Conservation (phyloP, 2,113 vertebrate genomes). For the Eptesicus fuscus region DNA sequence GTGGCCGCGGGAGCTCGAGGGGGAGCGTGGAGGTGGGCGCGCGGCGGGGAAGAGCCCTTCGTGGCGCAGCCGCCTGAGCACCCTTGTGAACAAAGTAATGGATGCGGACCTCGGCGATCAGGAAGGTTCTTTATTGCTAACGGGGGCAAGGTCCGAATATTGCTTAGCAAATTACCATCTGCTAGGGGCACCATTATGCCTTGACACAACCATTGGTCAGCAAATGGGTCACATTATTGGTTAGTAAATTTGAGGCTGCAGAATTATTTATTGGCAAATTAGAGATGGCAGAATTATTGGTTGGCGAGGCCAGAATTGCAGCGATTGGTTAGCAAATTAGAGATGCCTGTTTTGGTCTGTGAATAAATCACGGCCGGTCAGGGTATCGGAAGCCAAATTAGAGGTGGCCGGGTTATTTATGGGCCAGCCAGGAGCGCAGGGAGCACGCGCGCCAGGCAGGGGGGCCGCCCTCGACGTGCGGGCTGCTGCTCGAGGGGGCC, state of each 20-base stretch:
- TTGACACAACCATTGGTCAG: constrained; percentile 84
- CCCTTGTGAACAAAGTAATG: constrained; percentile 55
- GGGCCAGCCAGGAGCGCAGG: constrained; percentile 64
- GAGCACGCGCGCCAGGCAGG: constrained; percentile 53
- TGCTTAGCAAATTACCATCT: constrained; percentile 82
- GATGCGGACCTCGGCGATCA: constrained; percentile 72
- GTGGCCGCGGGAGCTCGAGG: not conserved
- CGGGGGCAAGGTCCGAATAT: constrained; percentile 75
- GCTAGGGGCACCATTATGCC: constrained; percentile 80
- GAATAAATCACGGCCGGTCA: constrained; percentile 81
- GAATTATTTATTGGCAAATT: constrained; percentile 88
- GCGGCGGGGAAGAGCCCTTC: not conserved
- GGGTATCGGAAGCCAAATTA: constrained; percentile 82
- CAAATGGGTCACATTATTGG: constrained; percentile 85
- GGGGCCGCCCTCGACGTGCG: constrained; percentile 42
- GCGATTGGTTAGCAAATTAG: constrained; percentile 84
- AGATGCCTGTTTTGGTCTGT: constrained; percentile 81
- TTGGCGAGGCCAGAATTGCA: constrained; percentile 81
- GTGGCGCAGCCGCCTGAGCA: not conserved
- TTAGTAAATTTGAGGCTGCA: constrained; percentile 85
- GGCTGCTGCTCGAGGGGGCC: not conserved
- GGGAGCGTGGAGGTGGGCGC: not conserved
- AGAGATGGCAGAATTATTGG: constrained; percentile 88
- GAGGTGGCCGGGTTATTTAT: constrained; percentile 81
- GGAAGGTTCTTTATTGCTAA: constrained; percentile 77